A percentile compares a stretch with the other conserved stretches of the same genome.
These are phyloP conservation scores for Trichonephila inaurata DNA, from an alignment of 1,140 invertebrate genomes.

Conservation along the genomic window DNA sequence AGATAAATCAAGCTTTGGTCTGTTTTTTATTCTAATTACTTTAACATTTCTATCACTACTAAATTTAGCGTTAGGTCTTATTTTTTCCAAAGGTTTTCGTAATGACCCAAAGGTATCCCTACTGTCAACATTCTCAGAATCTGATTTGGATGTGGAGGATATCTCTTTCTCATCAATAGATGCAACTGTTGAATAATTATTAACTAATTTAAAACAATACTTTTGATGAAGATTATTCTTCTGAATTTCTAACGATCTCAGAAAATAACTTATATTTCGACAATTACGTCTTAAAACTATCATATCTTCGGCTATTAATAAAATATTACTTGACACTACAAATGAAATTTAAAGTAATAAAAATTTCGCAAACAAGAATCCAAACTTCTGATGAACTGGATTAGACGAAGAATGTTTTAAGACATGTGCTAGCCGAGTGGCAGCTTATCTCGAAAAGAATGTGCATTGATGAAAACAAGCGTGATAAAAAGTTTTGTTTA, in stretches of 20 bases:
- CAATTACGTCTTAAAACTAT: neutral
- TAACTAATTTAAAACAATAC: neutral
- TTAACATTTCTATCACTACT: neutral
- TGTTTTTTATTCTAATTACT: constrained; percentile 18
- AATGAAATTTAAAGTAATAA: no score
- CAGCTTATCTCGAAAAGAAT: no score
- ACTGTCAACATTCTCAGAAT: neutral
- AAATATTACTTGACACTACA: no score
- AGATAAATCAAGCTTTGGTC: neutral
- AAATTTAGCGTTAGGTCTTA: neutral
- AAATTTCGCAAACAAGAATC: no score
- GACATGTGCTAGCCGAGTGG: no score
- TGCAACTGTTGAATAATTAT: neutral
- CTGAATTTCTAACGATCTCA: neutral
- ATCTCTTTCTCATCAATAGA: neutral
- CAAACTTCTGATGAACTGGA: no score
- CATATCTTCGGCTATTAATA: neutral
- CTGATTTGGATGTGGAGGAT: neutral
- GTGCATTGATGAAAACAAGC: no score
- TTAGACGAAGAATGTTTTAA: no score
- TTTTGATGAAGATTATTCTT: neutral
- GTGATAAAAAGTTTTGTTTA: no score
- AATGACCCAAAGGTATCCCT: constrained; percentile 48
- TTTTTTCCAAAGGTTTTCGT: constrained; percentile 9
- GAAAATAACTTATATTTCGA: neutral